These are phyloP conservation scores for Microtus ochrogaster DNA, from an alignment of 2,113 vertebrate species.

Conservation along the genomic window DNA sequence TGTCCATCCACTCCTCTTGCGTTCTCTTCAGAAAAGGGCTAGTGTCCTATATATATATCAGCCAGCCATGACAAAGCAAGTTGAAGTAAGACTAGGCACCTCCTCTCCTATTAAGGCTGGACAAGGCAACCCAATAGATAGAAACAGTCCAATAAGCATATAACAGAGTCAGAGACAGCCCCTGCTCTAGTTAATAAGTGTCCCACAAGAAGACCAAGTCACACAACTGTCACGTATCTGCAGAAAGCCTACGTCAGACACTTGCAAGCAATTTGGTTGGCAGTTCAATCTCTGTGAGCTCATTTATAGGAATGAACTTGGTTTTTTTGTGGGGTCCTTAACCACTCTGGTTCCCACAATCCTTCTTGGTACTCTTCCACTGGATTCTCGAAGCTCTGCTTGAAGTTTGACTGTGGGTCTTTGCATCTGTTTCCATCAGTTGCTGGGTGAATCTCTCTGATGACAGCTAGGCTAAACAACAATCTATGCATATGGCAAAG, in stretches of 20 bases:
- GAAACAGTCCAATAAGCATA: not conserved
- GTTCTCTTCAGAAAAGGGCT: not conserved
- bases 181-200: not conserved
- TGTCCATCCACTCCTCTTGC: not conserved
- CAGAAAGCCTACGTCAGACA: not conserved
- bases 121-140: not conserved
- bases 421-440: not conserved
- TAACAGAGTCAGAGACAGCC: not conserved
- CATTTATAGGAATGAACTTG: no score
- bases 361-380: rapidly evolving
- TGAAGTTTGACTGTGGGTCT: not conserved
- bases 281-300: not conserved
- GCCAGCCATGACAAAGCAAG: not conserved
- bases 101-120: not conserved
- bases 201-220: not conserved
- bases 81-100: not conserved
- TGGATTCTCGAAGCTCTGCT: not conserved
- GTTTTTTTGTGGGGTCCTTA: not conserved
- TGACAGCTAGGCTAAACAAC: not conserved
- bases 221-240: not conserved
- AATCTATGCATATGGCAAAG: not conserved
- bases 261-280: not conserved
- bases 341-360: not conserved
- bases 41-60: not conserved
- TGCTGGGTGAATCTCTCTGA: not conserved